phyloP scores from a whole-genome alignment of 92 coral and sea anemone genomes.

The Zoanthus sociatus region DNA sequence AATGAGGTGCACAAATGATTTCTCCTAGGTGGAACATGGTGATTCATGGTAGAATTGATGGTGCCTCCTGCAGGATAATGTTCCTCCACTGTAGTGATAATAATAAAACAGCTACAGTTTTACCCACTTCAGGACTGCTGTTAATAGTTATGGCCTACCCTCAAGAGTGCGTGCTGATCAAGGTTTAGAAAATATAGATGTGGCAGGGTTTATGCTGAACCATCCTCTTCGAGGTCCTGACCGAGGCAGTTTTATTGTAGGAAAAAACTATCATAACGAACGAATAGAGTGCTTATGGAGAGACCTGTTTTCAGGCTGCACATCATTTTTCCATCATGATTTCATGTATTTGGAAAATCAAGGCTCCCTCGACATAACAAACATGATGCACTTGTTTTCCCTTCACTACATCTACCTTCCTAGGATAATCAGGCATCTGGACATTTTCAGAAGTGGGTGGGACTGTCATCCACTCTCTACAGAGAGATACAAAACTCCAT shows the following conservation, averaged over 20 bases:
- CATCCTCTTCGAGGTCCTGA: conserved; percentile 78
- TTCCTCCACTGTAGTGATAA: conserved; percentile 64
- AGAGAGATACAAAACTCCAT: conserved; percentile 68
- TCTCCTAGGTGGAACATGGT: not conserved
- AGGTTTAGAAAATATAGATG: conserved; percentile 77
- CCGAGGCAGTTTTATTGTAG: conserved; percentile 71
- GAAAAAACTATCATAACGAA: conserved; percentile 69
- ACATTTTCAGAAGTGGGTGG: conserved; percentile 66
- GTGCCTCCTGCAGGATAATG: conserved; percentile 65
- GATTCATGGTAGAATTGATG: conserved; percentile 63
- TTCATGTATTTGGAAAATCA: conserved; percentile 66
- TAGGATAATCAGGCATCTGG: conserved; percentile 64
- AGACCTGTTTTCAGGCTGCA: conserved; percentile 71
- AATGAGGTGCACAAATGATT: not conserved
- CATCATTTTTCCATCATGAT: conserved; percentile 59
- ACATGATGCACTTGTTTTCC: conserved; percentile 65
- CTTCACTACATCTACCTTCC: conserved; percentile 70
- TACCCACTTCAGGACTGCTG: conserved; percentile 60
- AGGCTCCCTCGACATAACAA: conserved; percentile 72
- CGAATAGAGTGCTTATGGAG: conserved; percentile 72
- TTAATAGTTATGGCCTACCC: conserved; percentile 62
- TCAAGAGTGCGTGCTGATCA: conserved; percentile 74
- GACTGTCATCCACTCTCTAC: conserved; percentile 68
- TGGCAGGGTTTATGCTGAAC: conserved; percentile 68
- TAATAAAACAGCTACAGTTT: conserved; percentile 69